Conservation (phyloP, 1,140 invertebrate genomes). For the Euglossa dilemma region DNA sequence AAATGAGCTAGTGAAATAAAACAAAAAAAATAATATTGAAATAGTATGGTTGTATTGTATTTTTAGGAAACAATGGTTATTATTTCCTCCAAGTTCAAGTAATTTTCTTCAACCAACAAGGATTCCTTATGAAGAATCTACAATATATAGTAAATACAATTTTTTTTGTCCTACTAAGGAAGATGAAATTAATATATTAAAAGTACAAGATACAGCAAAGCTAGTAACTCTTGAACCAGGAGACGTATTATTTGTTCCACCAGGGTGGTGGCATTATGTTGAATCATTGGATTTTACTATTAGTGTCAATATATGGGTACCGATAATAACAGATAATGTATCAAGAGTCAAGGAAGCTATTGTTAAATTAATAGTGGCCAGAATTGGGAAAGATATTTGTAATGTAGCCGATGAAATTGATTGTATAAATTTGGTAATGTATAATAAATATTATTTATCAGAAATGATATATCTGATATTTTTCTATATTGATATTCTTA, state of each 20-base stretch:
- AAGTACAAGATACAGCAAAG: slow-evolving; percentile 68
- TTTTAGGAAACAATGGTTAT: slow-evolving; percentile 93
- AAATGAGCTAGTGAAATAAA: neutral
- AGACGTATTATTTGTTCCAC: slow-evolving; percentile 94
- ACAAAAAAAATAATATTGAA: neutral
- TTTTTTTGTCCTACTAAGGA: slow-evolving; percentile 86
- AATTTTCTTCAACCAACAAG: slow-evolving; percentile 89
- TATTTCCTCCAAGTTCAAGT: slow-evolving; percentile 92
- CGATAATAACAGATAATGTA: slow-evolving; percentile 84
- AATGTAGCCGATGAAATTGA: slow-evolving; percentile 53
- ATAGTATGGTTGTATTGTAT: slow-evolving; percentile 3
- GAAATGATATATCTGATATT: neutral
- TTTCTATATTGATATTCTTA: neutral
- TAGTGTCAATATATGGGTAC: slow-evolving; percentile 95
- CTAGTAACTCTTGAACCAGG: slow-evolving; percentile 89
- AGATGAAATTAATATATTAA: slow-evolving; percentile 65
- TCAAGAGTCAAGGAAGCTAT: slow-evolving; percentile 78
- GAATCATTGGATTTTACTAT: slow-evolving; percentile 90
- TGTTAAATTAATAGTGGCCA: slow-evolving; percentile 78
- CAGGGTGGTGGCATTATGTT: slow-evolving; percentile 98
- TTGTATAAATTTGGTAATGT: slow-evolving; percentile 74
- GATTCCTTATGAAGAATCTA: slow-evolving; percentile 98
- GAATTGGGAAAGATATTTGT: slow-evolving; percentile 68
- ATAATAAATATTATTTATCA: slow-evolving; percentile 17
- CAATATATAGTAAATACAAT: slow-evolving; percentile 94